Evolutionary conservation across 2,797 vertebrate genomes (phyloP), one percentile per base, ranked within the genome.

Genomic region (Semaprochilodus insignis): DNA sequence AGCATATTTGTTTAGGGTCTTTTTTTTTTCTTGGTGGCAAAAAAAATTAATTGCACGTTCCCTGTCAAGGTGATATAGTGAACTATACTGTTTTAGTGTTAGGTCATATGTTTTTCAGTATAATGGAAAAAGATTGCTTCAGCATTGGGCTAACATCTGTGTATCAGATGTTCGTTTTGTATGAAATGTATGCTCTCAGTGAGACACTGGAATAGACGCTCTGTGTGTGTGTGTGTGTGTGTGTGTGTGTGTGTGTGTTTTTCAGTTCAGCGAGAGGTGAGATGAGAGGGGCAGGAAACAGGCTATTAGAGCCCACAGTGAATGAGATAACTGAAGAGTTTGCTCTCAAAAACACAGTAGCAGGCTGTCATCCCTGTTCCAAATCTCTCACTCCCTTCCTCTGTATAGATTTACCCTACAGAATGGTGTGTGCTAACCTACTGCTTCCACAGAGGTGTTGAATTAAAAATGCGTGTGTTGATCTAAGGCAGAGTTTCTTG

Each of bases 251-350:
- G 63, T 25, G 80, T 59, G 36, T 71, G 51, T 51, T 34, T 81
- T 60, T 77, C 52, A 21, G 44, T 66, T 65, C 62, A 62, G 51
- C 23, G 6, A 55, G 36, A 48, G 31, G 48, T 77, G 36, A 34
- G 23, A 55, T 54, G 15, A 6, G 19, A 44, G 36, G 55, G 44
- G 27, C 77, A 85, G 83, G 74, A 86, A 84, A 60, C 48, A 59
- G 77, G 51, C 77, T 83, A 85, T 85, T 81, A 81, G 79, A 77
- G 66, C 34, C n/a, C 34, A 19, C 11, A 11, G 34, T 65, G 62
- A 80, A 60, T 60, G 55, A 81, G 78, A 79, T 83, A 67, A 75
- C 52, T 52, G 44, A 48, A 40, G 63, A 70, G 54, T 62, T 67
- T 54, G 52, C 44, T 67, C 21, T 57, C 34, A 48, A 72, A 73